Percentiles rank a stretch among this genome's conserved stretches.
phyloP scores from a whole-genome alignment of 2,888 invertebrate genomes.

The Xiphydria camelus region DNA sequence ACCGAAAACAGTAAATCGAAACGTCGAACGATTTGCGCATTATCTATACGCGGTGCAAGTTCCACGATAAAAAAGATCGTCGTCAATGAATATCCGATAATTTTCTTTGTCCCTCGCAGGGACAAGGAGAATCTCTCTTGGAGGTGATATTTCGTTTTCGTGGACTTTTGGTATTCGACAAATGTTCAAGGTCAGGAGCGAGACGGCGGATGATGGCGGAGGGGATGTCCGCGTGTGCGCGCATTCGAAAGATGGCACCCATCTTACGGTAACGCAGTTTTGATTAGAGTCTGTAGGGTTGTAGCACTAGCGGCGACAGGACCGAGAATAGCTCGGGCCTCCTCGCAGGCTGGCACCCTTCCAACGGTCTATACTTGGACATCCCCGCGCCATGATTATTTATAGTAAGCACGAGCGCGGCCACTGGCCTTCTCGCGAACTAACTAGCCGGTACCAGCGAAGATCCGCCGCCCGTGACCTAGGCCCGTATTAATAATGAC shows the following conservation, averaged over 20 bases:
- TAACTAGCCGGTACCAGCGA: conserved; percentile 55
- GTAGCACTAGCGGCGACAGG: conserved; percentile 49
- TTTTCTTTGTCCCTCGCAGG: too few relatives aligned
- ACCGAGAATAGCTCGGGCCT: conserved; percentile 56
- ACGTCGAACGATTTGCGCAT: too few relatives aligned
- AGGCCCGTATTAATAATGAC: conserved; percentile 56
- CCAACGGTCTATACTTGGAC: conserved; percentile 90
- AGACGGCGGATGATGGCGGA: conserved; percentile 22
- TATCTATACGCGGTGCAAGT: too few relatives aligned
- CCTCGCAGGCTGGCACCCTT: conserved; percentile 67
- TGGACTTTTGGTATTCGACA: too few relatives aligned
- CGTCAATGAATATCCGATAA: too few relatives aligned
- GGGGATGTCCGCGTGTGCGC: conserved; percentile 11
- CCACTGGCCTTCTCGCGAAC: conserved; percentile 63
- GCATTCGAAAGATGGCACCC: conserved; percentile 7
- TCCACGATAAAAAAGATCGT: too few relatives aligned
- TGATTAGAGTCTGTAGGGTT: conserved; percentile 41
- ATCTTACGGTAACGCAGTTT: conserved; percentile 25
- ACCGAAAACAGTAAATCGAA: too few relatives aligned
- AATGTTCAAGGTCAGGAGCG: conserved; percentile 22
- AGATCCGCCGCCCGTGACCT: conserved; percentile 62
- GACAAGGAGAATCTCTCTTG: too few relatives aligned
- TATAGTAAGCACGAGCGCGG: conserved; percentile 65
- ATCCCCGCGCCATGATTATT: conserved; percentile 72
- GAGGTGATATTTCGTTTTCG: too few relatives aligned